phyloP scores from a whole-genome alignment of 2,113 vertebrate species.

The Verasper variegatus region DNA sequence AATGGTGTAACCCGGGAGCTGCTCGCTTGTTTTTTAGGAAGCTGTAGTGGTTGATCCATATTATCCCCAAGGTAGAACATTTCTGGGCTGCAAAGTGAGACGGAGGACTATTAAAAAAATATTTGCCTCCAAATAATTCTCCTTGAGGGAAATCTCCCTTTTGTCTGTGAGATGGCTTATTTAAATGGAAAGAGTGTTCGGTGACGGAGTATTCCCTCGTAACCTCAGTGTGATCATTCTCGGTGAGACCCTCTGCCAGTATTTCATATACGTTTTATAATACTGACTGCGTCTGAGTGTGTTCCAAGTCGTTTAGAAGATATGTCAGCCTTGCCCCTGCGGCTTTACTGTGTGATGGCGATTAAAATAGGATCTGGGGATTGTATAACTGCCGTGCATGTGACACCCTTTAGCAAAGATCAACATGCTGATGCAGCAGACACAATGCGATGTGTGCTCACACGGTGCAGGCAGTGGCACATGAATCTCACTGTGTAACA shows the following conservation, averaged over 20 bases:
- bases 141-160: slow-evolving; percentile 46
- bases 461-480: background rate
- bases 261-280: slow-evolving; percentile 39
- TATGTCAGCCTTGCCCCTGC: slow-evolving; percentile 32
- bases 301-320: slow-evolving; percentile 52
- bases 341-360: slow-evolving; percentile 37
- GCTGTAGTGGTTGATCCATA: slow-evolving; percentile 24
- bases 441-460: background rate
- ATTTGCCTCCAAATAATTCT: slow-evolving; percentile 64
- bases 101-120: slow-evolving; percentile 57
- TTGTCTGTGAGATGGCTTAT: slow-evolving; percentile 57
- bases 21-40: slow-evolving; percentile 48
- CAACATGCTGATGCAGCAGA: slow-evolving; percentile 18
- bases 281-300: slow-evolving; percentile 35
- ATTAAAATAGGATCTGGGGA: slow-evolving; percentile 44
- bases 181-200: slow-evolving; percentile 61
- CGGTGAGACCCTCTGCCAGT: slow-evolving; percentile 44
- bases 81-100: slow-evolving; percentile 67
- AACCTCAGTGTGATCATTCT: slow-evolving; percentile 59
- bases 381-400: slow-evolving; percentile 25
- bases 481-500: background rate
- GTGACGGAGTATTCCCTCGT: slow-evolving; percentile 56
- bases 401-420: slow-evolving; percentile 42
- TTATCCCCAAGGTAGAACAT: slow-evolving; percentile 43
- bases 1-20: slow-evolving; percentile 29